phyloP scores from a whole-genome alignment of 2,113 vertebrate species.

The Onychorhynchus coronatus region DNA sequence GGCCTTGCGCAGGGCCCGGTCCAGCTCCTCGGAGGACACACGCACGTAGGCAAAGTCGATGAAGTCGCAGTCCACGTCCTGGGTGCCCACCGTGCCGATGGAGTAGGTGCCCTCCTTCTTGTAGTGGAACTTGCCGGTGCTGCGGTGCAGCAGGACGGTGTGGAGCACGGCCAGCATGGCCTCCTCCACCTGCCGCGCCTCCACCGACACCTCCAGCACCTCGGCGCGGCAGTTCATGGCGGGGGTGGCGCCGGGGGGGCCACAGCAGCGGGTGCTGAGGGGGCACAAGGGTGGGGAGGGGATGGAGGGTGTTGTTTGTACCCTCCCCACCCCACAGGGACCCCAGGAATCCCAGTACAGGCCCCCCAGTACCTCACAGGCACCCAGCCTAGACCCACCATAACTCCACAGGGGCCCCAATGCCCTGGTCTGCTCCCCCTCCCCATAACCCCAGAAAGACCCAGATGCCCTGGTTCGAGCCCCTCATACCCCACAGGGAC shows the following conservation, averaged over 20 bases:
- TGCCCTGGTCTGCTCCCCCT: no score
- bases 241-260: not conserved
- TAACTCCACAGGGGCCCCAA: no score
- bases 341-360: accelerated
- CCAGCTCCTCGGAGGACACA: slow-evolving; percentile 92
- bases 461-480: not conserved
- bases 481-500: not conserved
- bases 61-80: slow-evolving; percentile 95
- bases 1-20: slow-evolving; percentile 88
- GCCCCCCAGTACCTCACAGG: no score
- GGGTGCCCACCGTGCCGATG: slow-evolving; percentile 93
- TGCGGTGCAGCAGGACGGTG: slow-evolving; percentile 92
- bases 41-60: slow-evolving; percentile 93
- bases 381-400: no score
- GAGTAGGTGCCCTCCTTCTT: slow-evolving; percentile 99
- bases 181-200: slow-evolving; percentile 94
- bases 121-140: slow-evolving; percentile 99
- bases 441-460: not conserved
- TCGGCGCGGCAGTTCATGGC: slow-evolving; percentile 95
- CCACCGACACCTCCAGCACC: slow-evolving; percentile 93
- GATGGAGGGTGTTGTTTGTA: no score
- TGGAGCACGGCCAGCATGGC: slow-evolving; percentile 90
- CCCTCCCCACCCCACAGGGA: no score
- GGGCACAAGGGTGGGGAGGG: not conserved
- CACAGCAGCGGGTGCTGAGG: not conserved